Conservation (phyloP, 2,113 vertebrate genomes). For the Gallinago media region DNA sequence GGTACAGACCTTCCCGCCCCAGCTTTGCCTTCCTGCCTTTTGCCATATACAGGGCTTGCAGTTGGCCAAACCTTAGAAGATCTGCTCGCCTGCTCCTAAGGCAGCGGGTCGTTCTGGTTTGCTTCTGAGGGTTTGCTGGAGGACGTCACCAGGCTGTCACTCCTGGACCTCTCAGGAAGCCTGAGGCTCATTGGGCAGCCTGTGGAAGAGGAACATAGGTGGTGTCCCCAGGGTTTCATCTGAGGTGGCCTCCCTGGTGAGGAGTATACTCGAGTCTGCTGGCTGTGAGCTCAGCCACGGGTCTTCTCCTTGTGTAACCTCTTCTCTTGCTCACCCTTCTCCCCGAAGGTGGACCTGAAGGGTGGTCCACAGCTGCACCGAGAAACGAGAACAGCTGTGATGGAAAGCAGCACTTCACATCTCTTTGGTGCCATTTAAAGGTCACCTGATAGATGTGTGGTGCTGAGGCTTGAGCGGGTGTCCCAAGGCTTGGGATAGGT, state of each 20-base stretch:
- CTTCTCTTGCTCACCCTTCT: neutral
- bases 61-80: neutral
- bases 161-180: neutral
- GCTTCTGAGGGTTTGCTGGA: neutral
- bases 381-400: neutral
- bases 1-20: neutral
- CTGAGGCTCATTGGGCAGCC: rapidly evolving
- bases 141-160: neutral
- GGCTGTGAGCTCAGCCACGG: rapidly evolving
- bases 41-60: neutral
- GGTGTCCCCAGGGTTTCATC: neutral
- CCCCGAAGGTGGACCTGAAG: neutral
- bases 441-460: neutral
- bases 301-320: neutral
- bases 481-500: neutral
- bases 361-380: rapidly evolving
- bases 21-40: neutral
- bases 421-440: neutral
- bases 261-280: neutral
- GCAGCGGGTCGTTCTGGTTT: neutral
- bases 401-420: neutral
- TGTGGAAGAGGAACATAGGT: neutral
- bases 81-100: neutral
- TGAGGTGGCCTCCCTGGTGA: neutral
- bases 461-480: neutral